phyloP scores from a whole-genome alignment of 1,140 invertebrate species.

The Drosophila nebulosa region DNA sequence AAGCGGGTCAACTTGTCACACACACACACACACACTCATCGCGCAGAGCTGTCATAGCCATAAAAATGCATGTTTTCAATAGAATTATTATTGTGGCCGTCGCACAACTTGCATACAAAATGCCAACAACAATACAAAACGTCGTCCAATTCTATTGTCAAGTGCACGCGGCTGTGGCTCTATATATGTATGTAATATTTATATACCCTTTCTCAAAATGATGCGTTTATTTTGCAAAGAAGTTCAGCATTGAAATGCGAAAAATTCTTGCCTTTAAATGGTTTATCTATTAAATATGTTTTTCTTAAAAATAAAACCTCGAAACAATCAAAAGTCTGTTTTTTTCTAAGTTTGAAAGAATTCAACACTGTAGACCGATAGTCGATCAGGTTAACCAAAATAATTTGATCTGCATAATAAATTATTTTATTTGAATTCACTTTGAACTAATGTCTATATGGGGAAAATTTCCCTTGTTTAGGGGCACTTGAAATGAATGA shows the following conservation, averaged over 20 bases:
- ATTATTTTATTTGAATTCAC: too few relatives aligned
- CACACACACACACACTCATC: constrained; percentile 23
- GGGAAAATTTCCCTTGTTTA: too few relatives aligned
- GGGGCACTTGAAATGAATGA: too few relatives aligned
- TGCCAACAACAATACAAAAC: constrained; percentile 23
- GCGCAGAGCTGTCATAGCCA: constrained; percentile 8
- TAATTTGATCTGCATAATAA: too few relatives aligned
- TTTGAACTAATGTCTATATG: too few relatives aligned
- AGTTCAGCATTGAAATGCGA: not conserved
- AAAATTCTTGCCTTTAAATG: too few relatives aligned
- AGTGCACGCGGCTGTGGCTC: constrained; percentile 48
- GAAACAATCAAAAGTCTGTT: too few relatives aligned
- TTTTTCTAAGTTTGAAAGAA: too few relatives aligned
- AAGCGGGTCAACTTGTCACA: constrained; percentile 75
- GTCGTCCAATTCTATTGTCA: constrained; percentile 65
- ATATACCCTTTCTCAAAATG: not conserved
- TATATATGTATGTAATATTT: constrained; percentile 39
- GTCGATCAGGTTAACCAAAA: too few relatives aligned
- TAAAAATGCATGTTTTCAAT: constrained; percentile 66
- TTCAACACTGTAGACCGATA: too few relatives aligned
- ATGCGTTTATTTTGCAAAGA: not conserved
- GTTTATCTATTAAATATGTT: too few relatives aligned
- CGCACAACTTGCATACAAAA: constrained; percentile 39
- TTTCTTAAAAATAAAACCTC: too few relatives aligned
- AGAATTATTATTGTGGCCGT: constrained; percentile 48